Evolutionary conservation across 2,113 vertebrate species (phyloP).

Genomic region (Siphamia tubifer): DNA sequence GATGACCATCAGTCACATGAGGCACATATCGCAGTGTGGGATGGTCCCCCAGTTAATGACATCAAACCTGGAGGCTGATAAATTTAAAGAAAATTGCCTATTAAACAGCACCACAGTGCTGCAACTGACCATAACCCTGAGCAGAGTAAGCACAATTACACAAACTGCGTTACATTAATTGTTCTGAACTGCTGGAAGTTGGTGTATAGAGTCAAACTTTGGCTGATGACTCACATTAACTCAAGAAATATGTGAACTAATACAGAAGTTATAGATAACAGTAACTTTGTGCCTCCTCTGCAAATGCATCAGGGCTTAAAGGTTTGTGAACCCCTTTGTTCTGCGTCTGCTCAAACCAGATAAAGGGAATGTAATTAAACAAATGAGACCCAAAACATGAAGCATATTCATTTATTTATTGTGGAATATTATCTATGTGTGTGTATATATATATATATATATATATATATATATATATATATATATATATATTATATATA

Average conservation of each 20-base stretch:
- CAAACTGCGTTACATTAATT: constrained; percentile 24
- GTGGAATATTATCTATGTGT: no score
- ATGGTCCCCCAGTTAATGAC: constrained; percentile 32
- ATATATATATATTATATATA: no score
- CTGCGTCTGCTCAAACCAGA: no score
- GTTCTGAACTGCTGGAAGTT: neutral
- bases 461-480: no score
- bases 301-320: no score
- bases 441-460: no score
- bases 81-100: constrained; percentile 39
- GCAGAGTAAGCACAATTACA: constrained; percentile 54
- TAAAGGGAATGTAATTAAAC: no score
- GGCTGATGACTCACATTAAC: neutral
- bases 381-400: no score
- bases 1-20: constrained; percentile 44
- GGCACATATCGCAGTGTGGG: constrained; percentile 25
- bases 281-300: no score
- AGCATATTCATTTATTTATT: no score
- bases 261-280: neutral
- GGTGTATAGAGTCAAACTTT: neutral
- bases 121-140: constrained; percentile 32
- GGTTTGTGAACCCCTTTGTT: no score
- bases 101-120: constrained; percentile 31
- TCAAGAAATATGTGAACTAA: neutral
- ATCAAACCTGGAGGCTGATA: constrained; percentile 49